Conservation (phyloP, 2,888 invertebrate species). For the Sepiola atlantica region DNA sequence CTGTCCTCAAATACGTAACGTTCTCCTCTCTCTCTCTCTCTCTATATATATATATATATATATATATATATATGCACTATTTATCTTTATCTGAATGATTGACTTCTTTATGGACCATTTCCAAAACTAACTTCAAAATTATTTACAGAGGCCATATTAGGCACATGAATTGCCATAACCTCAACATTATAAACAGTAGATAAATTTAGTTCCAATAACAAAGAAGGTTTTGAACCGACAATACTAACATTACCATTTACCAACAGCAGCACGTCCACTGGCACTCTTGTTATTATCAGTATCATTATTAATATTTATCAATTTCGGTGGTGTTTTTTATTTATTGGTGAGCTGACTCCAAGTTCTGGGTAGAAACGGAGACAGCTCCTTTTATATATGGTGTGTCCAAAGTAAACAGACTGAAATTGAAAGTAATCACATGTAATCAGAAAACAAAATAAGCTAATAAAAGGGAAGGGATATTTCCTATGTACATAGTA, state of each 20-base stretch:
- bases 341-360: neutral
- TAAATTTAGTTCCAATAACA: neutral
- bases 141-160: neutral
- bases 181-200: neutral
- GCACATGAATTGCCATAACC: neutral
- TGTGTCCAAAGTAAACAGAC: neutral
- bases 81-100: neutral
- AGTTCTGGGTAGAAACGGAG: neutral
- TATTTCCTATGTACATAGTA: neutral
- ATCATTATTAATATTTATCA: constrained; percentile 32
- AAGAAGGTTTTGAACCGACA: neutral
- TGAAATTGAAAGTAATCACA: neutral
- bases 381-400: constrained; percentile 6
- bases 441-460: constrained; percentile 21
- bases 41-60: neutral
- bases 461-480: neutral
- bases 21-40: no score
- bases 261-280: neutral
- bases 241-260: neutral
- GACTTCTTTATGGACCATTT: neutral
- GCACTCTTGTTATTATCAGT: neutral
- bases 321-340: neutral
- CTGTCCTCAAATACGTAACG: no score
- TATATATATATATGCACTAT: neutral
- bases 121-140: neutral